Evolutionary conservation across 2,888 invertebrate genomes (phyloP), one percentile per base, ranked within the genome.

Genomic region (Aphrophora alni): DNA sequence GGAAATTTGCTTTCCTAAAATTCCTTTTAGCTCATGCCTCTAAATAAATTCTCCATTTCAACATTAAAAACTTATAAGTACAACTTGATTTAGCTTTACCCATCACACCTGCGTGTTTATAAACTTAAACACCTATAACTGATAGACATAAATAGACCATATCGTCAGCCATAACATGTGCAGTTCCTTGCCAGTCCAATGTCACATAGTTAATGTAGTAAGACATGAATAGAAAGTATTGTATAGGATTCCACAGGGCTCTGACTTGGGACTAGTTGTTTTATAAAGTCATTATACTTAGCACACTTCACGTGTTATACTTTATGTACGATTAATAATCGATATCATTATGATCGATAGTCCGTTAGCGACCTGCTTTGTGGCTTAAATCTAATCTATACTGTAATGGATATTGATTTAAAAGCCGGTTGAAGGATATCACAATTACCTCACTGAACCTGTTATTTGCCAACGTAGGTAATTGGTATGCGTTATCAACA

Each of bases 371-470:
- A 21, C 59, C 59, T 59, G 59, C 59, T 59, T 59, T 59, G 59
- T 59, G 14, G 59, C 33, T 33, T 44, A 44, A 44, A 44, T 44
- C 44, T 44, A 44, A 44, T 44, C 44, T 44, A 10, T 14, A 8
- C 59, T 59, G 59, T 59, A 59, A 59, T 59, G 21, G 59, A 59
- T 59, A 59, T 59, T 59, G 59, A 59, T 59, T 59, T 59, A 59
- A 59, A 59, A 59, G n/a, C 59, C 59, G 59, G 59, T 59, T 59
- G 59, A 59, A 59, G 59, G 59, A 59, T 59, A 59, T 59, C 59
- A 59, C 59, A 59, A 59, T 59, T 59, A 59, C 59, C 59, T 21
- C 59, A 21, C 59, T 59, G 4, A 59, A 59, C 59, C 59, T 59
- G 59, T 59, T 59, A 59, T 59, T 59, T 59, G 21, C 59, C 59